A percentile compares a stretch with the other conserved stretches of the same genome.
phyloP scores from a whole-genome alignment of 2,113 vertebrate species.

The Anser cygnoides region DNA sequence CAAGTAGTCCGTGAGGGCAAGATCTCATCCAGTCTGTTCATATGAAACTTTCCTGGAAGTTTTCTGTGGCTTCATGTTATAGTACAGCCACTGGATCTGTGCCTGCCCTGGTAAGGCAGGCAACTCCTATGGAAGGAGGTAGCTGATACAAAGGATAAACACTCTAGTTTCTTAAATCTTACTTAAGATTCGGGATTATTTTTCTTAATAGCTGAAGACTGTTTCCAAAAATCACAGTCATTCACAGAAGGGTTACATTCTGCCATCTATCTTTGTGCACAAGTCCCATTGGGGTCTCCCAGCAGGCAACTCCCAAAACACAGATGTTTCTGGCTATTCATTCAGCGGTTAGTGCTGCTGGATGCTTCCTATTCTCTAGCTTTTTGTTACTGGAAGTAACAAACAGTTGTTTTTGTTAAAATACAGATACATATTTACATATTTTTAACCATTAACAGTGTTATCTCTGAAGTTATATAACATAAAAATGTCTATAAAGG shows the following conservation, averaged over 20 bases:
- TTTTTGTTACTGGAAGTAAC: neutral
- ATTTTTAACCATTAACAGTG: neutral
- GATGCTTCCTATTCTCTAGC: neutral
- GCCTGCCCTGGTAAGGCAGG: neutral
- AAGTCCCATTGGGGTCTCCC: slow-evolving; percentile 58
- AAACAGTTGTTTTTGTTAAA: neutral
- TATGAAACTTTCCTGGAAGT: neutral
- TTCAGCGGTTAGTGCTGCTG: slow-evolving; percentile 15
- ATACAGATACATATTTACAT: neutral
- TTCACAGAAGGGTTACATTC: slow-evolving; percentile 60
- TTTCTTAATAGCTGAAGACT: neutral
- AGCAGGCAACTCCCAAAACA: slow-evolving; percentile 56
- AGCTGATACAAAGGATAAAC: neutral
- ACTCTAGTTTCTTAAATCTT: neutral
- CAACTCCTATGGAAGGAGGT: neutral
- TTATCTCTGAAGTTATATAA: neutral
- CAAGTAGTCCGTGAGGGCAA: neutral
- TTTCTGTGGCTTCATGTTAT: neutral
- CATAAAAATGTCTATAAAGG: neutral
- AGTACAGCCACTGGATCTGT: neutral
- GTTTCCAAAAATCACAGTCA: slow-evolving; percentile 28
- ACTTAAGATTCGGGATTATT: neutral
- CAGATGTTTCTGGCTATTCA: slow-evolving; percentile 64
- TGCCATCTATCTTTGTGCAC: slow-evolving; percentile 56
- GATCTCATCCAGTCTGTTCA: neutral